A percentile compares a stretch with the other conserved stretches of the same genome.
phyloP scores from a whole-genome alignment of 2,888 invertebrate genomes.

The Zaprionus lineosus region DNA sequence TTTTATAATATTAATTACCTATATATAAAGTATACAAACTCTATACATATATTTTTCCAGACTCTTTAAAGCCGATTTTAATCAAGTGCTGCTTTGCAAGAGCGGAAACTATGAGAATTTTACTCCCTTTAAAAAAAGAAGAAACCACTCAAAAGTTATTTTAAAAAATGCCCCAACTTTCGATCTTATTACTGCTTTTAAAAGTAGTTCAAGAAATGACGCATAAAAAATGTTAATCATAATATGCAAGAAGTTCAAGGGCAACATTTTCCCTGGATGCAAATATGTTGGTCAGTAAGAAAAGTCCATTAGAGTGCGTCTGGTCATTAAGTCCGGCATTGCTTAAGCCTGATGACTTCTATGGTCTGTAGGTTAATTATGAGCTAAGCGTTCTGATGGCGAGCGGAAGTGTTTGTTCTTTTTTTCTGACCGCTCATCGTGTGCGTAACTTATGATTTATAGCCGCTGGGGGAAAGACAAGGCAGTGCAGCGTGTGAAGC shows the following conservation, averaged over 20 bases:
- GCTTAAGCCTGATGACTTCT: constrained; percentile 40
- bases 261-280: constrained; percentile 11
- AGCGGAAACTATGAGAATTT: no score
- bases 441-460: constrained; percentile 39
- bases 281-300: constrained; percentile 34
- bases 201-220: no score
- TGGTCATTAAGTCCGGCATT: constrained; percentile 51
- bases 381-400: constrained; percentile 30
- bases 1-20: no score
- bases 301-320: constrained; percentile 1
- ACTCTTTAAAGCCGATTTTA: no score
- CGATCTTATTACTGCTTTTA: no score
- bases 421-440: constrained; percentile 29
- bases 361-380: constrained; percentile 66
- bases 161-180: no score
- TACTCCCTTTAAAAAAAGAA: no score
- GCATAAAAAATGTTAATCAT: background rate
- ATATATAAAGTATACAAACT: no score
- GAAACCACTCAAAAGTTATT: no score
- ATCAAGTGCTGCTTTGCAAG: no score
- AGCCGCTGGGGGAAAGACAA: background rate
- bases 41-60: no score
- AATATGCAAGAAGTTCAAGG: constrained; percentile 42
- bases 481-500: constrained; percentile 59
- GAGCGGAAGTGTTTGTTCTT: constrained; percentile 57